Evolutionary conservation across 1,140 invertebrate species (phyloP).

Genomic region (Drosophila rufa): DNA sequence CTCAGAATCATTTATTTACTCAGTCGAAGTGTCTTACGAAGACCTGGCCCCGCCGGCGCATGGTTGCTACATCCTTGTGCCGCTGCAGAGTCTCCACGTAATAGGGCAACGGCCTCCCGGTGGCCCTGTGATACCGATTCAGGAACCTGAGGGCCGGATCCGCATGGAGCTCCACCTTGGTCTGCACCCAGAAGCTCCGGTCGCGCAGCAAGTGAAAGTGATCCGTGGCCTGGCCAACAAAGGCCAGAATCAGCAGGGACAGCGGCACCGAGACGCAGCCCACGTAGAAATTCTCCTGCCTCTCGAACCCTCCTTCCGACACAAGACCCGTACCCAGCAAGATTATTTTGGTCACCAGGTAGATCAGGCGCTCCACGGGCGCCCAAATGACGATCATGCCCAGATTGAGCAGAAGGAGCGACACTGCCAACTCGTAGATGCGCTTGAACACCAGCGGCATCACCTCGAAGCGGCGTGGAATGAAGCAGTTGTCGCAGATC

Average conservation of each 20-base stretch:
- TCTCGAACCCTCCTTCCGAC: not conserved
- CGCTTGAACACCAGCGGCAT: not conserved
- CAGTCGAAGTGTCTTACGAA: not conserved
- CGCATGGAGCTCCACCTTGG: not conserved
- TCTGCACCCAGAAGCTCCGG: not conserved
- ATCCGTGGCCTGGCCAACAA: constrained; percentile 29
- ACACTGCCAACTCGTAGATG: constrained; percentile 1
- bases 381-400: constrained; percentile 22
- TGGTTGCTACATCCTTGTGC: not conserved
- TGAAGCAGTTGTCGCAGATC: constrained; percentile 35
- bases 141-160: not conserved
- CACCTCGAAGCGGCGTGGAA: constrained; percentile 10
- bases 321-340: constrained; percentile 7
- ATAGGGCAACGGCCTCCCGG: not conserved
- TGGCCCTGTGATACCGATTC: not conserved
- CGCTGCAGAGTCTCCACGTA: not conserved
- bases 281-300: constrained; percentile 7
- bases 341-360: not conserved
- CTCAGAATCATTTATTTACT: constrained; percentile 13
- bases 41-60: not conserved
- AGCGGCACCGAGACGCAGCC: constrained; percentile 39
- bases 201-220: constrained; percentile 21
- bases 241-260: constrained; percentile 25
- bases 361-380: constrained; percentile 5
- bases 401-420: constrained; percentile 27